Evolutionary conservation across 2,797 vertebrate genomes (phyloP).

Genomic region (Cuculus canorus): DNA sequence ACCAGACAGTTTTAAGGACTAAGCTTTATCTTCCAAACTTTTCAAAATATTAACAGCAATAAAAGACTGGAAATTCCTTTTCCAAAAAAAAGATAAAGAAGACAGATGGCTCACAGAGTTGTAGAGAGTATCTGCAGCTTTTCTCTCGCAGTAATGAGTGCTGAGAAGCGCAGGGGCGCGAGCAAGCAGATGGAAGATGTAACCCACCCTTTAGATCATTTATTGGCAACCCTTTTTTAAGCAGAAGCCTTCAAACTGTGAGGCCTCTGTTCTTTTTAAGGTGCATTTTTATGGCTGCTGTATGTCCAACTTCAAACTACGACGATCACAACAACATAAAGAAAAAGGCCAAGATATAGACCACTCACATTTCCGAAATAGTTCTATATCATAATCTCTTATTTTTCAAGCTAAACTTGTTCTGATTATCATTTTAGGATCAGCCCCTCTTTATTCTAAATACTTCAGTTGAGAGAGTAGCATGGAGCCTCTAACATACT

Average conservation of each 20-base stretch:
- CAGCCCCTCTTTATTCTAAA: background rate
- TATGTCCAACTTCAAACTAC: background rate
- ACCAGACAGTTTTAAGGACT: background rate
- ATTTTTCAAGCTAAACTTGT: background rate
- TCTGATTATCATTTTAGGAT: background rate
- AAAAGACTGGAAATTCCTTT: background rate
- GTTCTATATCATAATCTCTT: background rate
- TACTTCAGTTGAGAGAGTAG: background rate
- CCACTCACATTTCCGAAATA: background rate
- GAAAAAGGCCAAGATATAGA: background rate
- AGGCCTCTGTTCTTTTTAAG: background rate
- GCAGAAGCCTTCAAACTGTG: background rate
- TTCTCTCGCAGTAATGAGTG: background rate
- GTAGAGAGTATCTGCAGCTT: background rate
- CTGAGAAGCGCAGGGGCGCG: background rate
- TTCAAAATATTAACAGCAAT: background rate
- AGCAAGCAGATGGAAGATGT: background rate
- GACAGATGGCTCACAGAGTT: background rate
- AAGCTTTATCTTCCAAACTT: background rate
- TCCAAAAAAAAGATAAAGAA: constrained; percentile 2
- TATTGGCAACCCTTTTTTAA: background rate
- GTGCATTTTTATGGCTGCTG: background rate
- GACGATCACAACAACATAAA: background rate
- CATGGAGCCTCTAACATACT: background rate
- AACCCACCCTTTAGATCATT: background rate